phyloP scores from a whole-genome alignment of 2,113 vertebrate species.

The Limanda limanda region DNA sequence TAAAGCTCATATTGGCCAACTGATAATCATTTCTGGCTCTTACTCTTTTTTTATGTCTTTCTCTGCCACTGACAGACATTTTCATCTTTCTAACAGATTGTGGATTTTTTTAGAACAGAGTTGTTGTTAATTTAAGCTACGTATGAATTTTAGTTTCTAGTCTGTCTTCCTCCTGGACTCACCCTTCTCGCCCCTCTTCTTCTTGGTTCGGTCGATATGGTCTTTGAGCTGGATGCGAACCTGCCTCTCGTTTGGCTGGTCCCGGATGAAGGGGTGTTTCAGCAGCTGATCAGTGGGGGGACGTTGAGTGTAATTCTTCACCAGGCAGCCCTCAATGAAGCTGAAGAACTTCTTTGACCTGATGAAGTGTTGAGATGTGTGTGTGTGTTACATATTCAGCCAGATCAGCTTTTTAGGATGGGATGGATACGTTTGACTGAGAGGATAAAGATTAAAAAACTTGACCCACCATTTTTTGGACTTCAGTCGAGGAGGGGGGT shows the following conservation, averaged over 20 bases:
- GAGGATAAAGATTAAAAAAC: not conserved
- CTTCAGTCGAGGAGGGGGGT: constrained; percentile 97
- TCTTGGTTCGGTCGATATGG: constrained; percentile 98
- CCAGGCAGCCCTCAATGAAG: constrained; percentile 98
- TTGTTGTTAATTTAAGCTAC: not conserved
- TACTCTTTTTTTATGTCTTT: no score
- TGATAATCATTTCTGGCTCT: no score
- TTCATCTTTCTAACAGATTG: no score
- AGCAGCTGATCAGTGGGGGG: constrained; percentile 96
- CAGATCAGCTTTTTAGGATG: not conserved
- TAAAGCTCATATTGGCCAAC: no score
- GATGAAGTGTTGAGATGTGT: not conserved
- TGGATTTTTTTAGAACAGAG: no score
- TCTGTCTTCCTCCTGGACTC: constrained; percentile 32
- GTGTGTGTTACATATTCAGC: not conserved
- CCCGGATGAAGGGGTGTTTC: constrained; percentile 97
- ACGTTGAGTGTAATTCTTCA: constrained; percentile 98
- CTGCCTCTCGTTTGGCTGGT: constrained; percentile 98
- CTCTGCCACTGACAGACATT: no score
- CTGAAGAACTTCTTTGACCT: constrained; percentile 99
- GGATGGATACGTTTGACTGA: not conserved
- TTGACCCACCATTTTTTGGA: constrained; percentile 96
- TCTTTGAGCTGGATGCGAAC: constrained; percentile 99
- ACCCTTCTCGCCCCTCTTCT: constrained; percentile 99
- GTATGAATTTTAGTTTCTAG: not conserved